A percentile compares a stretch with the other conserved stretches of the same genome.
Conservation (phyloP, 2,113 vertebrate species). For the Eclectus roratus region DNA sequence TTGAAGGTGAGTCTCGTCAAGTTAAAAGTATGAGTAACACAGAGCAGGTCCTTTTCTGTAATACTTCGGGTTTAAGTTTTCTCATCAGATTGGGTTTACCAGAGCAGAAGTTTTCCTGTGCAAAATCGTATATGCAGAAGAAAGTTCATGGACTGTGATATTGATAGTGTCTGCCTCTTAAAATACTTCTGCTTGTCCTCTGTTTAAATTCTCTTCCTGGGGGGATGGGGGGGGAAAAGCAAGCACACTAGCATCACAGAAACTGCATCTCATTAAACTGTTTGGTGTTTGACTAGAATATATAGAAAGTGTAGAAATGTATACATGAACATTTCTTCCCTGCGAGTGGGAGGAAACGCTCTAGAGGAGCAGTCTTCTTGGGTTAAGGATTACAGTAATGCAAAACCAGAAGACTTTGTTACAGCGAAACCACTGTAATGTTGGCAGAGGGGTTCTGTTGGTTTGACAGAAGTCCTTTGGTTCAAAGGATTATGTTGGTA, state of each 20-base stretch:
- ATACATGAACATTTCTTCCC: background rate
- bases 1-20: background rate
- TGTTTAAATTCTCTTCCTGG: background rate
- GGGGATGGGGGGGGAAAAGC: no score
- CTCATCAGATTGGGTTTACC: background rate
- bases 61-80: background rate
- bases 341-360: background rate
- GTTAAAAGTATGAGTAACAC: background rate
- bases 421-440: background rate
- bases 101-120: background rate
- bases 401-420: background rate
- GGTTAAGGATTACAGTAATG: background rate
- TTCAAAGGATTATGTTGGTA: background rate
- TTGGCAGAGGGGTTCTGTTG: background rate
- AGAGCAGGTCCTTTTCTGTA: accelerated
- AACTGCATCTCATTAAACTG: background rate
- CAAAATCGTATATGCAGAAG: background rate
- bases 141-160: background rate
- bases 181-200: background rate
- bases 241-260: background rate
- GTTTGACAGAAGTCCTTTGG: background rate
- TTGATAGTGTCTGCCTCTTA: background rate
- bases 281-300: background rate
- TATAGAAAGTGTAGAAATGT: background rate
- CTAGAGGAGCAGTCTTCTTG: background rate